Conservation (phyloP, 2,888 invertebrate species). For the Eucera pruinosa region DNA sequence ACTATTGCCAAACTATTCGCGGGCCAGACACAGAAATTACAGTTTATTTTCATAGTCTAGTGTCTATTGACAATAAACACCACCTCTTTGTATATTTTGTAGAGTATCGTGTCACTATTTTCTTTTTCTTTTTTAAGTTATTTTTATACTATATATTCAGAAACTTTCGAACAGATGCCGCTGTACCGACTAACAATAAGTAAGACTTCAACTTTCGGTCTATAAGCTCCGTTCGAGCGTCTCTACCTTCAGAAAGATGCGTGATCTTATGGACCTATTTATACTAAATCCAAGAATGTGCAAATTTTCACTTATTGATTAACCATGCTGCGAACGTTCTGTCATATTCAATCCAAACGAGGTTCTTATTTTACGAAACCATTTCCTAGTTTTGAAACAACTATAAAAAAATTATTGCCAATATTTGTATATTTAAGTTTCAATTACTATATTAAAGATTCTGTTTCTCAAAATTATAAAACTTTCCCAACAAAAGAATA, state of each 20-base stretch:
- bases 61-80: constrained; percentile 76
- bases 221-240: constrained; percentile 16
- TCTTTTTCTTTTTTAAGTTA: constrained; percentile 20
- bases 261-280: no score
- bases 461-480: no score
- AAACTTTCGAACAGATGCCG: constrained; percentile 7
- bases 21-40: constrained; percentile 44
- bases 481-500: no score
- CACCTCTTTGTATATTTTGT: constrained; percentile 67
- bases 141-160: constrained; percentile 34
- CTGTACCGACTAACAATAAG: constrained; percentile 21
- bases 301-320: no score
- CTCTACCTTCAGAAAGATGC: constrained; percentile 1
- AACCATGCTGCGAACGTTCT: no score
- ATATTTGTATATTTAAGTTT: no score
- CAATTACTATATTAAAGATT: no score
- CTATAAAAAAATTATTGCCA: no score
- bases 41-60: constrained; percentile 72
- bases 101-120: constrained; percentile 37
- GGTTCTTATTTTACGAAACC: no score
- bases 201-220: constrained; percentile 21
- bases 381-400: no score
- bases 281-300: no score
- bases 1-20: constrained; percentile 65
- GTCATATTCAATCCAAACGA: no score